Evolutionary conservation across 2,113 vertebrate species (phyloP).

Genomic region (Narcine bancroftii): DNA sequence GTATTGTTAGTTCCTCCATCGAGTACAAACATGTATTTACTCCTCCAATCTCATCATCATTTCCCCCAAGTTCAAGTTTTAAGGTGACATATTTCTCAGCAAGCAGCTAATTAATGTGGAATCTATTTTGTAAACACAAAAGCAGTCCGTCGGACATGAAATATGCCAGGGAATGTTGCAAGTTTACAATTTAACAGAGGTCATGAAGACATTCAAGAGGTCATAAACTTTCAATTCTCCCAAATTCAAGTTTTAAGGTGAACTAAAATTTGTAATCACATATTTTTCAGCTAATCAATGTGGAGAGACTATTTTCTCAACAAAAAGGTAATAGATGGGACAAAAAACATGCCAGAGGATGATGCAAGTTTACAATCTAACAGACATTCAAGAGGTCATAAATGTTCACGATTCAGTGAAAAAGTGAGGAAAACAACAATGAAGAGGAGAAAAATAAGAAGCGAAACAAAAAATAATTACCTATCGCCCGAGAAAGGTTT

Average conservation of each 20-base stretch:
- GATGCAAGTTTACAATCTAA: background rate
- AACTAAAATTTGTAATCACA: background rate
- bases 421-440: background rate
- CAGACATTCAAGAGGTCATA: background rate
- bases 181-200: background rate
- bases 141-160: background rate
- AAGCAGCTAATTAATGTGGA: background rate
- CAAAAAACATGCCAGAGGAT: background rate
- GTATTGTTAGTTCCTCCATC: too few species aligned
- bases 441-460: too few species aligned
- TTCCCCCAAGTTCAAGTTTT: background rate
- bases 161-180: background rate
- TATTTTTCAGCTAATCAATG: background rate
- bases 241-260: background rate
- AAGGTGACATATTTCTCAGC: background rate
- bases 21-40: too few species aligned
- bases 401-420: background rate
- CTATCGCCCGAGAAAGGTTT: conserved; percentile 92
- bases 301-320: background rate
- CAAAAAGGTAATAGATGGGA: background rate
- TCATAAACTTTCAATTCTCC: background rate
- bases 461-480: conserved; percentile 53
- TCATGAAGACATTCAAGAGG: background rate
- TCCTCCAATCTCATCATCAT: too few species aligned
- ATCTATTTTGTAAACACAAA: background rate